Base-by-base conservation (phyloP, 2,888 invertebrate species). In the Sialis fuliginosa region DNA sequence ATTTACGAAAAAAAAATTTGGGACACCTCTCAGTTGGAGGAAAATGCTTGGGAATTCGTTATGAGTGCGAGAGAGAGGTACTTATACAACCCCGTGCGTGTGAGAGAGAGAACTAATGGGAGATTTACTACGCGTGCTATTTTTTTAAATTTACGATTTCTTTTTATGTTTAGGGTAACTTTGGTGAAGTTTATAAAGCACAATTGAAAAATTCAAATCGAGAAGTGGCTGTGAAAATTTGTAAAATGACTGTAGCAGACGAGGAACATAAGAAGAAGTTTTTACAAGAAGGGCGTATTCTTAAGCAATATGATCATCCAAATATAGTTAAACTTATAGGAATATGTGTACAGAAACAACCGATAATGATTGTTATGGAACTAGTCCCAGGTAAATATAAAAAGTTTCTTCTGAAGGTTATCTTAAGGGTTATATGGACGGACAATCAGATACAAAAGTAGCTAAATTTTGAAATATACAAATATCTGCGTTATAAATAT, bases 321-420 rank as follows among this genome's bases (percentile, higher is more conserved):
- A 96, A 96, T 67, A 90, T 96, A 53, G 96, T 96, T 35, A 80
- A 89, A 60, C 77, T 97, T 37, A 93, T 95, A 55, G 97, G 97
- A 32, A 95, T 97, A 56, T 96, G 95, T 56, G 95, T 95, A 52
- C 95, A 95, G 65, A 90, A 93, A 60, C 93, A 95, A 58, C 97
- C 97, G 0, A 93, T 97, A 48, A 95, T 96, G 93, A 95, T 97
- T 58, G 93, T 97, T 33, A 96, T 97, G 96, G 97, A 97, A 69
- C 74, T 92, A 51, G 95, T 95, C 42, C 80, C 85, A 54, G 85
- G 86, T 83, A 62, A 60, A n/a, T 40, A 40, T 8, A n/a, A n/a
- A 44, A 9, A 44, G n/a, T n/a, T n/a, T n/a, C n/a, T n/a, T n/a
- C n/a, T n/a, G n/a, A 22, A n/a, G n/a, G n/a, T n/a, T n/a, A n/a